Conservation (phyloP, 2,113 vertebrate species). For the Caretta caretta region DNA sequence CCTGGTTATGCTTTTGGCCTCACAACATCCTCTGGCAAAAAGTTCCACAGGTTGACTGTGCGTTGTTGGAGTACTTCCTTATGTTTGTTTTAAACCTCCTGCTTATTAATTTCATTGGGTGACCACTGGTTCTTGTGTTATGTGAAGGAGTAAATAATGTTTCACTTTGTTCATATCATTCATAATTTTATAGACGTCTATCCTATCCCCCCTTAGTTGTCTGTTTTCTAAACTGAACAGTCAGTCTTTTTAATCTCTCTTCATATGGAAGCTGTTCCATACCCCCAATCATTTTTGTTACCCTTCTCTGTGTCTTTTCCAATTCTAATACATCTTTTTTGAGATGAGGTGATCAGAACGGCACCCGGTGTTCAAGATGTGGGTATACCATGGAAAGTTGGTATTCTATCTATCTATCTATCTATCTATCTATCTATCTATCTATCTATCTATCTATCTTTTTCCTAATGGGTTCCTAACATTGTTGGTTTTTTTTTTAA, state of each 20-base stretch:
- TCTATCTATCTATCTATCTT: neutral
- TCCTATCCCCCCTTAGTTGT: neutral
- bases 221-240: neutral
- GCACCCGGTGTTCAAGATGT: neutral
- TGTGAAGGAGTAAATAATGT: neutral
- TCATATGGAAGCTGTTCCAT: neutral
- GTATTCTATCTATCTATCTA: neutral
- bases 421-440: neutral
- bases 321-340: neutral
- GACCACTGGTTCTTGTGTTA: neutral
- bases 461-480: neutral
- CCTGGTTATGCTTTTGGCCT: neutral
- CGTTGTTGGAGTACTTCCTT: neutral
- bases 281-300: neutral
- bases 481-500: neutral
- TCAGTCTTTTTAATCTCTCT: neutral
- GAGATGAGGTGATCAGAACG: neutral
- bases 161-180: neutral
- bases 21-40: neutral
- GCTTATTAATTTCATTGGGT: neutral
- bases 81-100: neutral
- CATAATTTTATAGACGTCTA: neutral
- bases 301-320: neutral
- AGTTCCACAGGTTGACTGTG: neutral
- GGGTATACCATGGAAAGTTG: neutral